Percentiles rank a stretch among this genome's conserved stretches.
Conservation (phyloP, 1,140 invertebrate species). For the Drosophila nikananu region DNA sequence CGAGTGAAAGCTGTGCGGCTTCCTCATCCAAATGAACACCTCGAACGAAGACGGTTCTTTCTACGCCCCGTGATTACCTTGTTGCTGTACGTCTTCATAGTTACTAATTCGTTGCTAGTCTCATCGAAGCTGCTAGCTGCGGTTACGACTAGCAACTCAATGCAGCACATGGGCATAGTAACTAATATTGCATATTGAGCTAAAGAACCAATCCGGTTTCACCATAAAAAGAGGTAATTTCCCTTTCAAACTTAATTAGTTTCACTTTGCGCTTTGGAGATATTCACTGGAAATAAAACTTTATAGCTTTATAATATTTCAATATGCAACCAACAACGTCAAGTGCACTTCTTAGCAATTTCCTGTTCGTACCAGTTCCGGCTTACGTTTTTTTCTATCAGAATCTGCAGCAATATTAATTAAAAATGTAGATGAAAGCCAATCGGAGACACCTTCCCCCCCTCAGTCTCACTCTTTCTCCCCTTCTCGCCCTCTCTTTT, state of each 20-base stretch:
- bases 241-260: constrained; percentile 17
- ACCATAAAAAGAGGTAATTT: not conserved
- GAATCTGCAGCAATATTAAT: constrained; percentile 38
- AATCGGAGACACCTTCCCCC: constrained; percentile 11
- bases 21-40: constrained; percentile 37
- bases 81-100: constrained; percentile 20
- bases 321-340: not conserved
- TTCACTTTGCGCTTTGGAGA: not conserved
- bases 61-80: not conserved
- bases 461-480: not conserved
- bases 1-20: constrained; percentile 6
- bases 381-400: not conserved
- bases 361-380: not conserved
- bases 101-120: not conserved
- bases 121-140: constrained; percentile 14
- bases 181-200: too few relatives aligned
- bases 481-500: not conserved
- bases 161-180: too few relatives aligned
- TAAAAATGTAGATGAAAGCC: constrained; percentile 34
- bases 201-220: not conserved
- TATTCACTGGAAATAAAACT: not conserved
- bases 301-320: not conserved
- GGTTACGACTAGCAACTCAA: constrained; percentile 12
- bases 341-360: not conserved
- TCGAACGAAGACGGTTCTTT: not conserved